Conservation (phyloP, 37 sponge, comb jelly and placozoan species). For the Bolinopsis microptera region DNA sequence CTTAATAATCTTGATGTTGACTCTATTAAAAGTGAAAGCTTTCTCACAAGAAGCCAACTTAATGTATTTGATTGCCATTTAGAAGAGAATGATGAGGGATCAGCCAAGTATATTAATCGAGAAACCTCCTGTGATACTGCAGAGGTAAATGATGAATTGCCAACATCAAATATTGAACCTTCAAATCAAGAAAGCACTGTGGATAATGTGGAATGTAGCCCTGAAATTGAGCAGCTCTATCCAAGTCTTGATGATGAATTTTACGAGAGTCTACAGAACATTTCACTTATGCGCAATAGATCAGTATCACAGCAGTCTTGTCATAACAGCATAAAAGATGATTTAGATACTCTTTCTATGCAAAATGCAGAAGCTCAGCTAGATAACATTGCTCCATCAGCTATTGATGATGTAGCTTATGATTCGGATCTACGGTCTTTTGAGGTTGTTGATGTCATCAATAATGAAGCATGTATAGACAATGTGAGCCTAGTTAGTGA, state of each 20-base stretch:
- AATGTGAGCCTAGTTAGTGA: slow-evolving; percentile 13
- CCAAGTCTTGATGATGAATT: slow-evolving; percentile 53
- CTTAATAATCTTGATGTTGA: slow-evolving; percentile 39
- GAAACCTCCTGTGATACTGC: background rate
- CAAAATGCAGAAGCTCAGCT: slow-evolving; percentile 51
- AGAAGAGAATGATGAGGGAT: background rate
- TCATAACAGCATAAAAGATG: slow-evolving; percentile 17
- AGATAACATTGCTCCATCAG: slow-evolving; percentile 32
- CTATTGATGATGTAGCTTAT: background rate
- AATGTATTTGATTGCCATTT: slow-evolving; percentile 11
- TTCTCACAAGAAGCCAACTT: slow-evolving; percentile 26
- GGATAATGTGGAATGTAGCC: background rate
- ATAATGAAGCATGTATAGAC: background rate
- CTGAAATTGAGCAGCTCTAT: slow-evolving; percentile 42
- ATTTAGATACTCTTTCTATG: slow-evolving; percentile 2
- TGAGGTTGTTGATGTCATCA: background rate
- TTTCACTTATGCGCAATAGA: background rate
- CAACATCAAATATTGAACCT: too few species aligned
- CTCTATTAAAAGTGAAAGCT: background rate
- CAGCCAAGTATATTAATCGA: background rate
- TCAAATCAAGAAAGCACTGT: background rate
- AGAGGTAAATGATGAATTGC: background rate
- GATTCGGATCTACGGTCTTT: background rate
- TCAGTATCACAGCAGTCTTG: slow-evolving; percentile 31
- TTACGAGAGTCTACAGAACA: slow-evolving; percentile 14